phyloP scores from a whole-genome alignment of 2,113 vertebrate species.

The Zosterops japonicus region DNA sequence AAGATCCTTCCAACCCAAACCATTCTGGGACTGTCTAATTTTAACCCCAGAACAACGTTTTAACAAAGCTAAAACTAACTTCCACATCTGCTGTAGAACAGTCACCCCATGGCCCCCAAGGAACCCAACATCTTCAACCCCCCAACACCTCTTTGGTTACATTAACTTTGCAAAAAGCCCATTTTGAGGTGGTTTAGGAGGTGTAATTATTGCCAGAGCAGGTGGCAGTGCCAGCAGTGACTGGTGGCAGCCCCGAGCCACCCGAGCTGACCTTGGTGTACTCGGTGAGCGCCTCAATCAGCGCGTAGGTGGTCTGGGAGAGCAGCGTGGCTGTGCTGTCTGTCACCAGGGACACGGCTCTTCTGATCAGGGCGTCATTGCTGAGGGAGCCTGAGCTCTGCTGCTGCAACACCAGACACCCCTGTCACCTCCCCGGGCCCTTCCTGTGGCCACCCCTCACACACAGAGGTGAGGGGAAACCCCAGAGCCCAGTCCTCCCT shows the following conservation, averaged over 20 bases:
- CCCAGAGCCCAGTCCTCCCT: fast-evolving
- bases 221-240: neutral
- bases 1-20: neutral
- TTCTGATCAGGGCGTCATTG: conserved; percentile 74
- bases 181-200: neutral
- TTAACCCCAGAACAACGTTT: neutral
- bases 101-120: fast-evolving
- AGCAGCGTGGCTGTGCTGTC: conserved; percentile 80
- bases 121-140: neutral
- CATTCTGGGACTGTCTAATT: neutral
- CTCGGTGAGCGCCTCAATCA: conserved; percentile 80
- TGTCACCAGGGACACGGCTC: conserved; percentile 78
- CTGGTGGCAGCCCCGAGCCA: fast-evolving
- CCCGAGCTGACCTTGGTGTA: conserved; percentile 75
- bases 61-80: neutral
- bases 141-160: neutral
- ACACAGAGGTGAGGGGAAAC: neutral
- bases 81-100: fast-evolving
- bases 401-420: conserved; percentile 70
- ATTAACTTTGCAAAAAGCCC: neutral
- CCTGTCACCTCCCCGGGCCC: fast-evolving
- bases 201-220: neutral
- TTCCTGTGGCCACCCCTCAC: fast-evolving
- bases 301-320: conserved; percentile 77
- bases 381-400: conserved; percentile 67